These are phyloP conservation scores for Mugil cephalus DNA, from an alignment of 2,113 vertebrate species.

Conservation along the genomic window DNA sequence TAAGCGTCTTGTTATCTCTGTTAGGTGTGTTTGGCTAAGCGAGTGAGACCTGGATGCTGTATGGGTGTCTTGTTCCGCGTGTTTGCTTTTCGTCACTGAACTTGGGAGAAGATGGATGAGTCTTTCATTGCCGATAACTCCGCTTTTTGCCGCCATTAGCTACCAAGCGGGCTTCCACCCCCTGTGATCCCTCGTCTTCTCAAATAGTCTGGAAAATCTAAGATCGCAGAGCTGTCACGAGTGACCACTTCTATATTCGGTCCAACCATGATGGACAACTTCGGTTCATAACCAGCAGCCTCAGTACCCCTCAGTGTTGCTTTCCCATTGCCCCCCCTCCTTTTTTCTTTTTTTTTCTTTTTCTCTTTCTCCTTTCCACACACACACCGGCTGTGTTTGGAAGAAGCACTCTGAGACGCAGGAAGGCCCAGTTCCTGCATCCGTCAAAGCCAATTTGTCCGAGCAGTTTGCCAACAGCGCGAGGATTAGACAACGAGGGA, in stretches of 20 bases:
- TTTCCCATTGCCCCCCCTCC: too few species aligned
- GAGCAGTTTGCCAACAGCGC: constrained; percentile 42
- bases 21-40: constrained; percentile 65
- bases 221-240: constrained; percentile 61
- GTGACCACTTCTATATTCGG: constrained; percentile 68
- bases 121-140: constrained; percentile 68
- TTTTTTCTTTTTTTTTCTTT: not conserved
- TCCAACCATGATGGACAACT: constrained; percentile 69
- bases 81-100: constrained; percentile 81
- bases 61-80: constrained; percentile 78
- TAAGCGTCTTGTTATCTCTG: constrained; percentile 76
- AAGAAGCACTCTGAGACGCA: constrained; percentile 12
- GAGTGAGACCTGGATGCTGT: constrained; percentile 63
- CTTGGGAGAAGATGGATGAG: constrained; percentile 83
- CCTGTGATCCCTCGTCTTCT: constrained; percentile 68
- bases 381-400: constrained; percentile 15
- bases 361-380: not conserved
- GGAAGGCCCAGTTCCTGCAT: constrained; percentile 52
- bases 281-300: constrained; percentile 21
- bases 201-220: constrained; percentile 73
- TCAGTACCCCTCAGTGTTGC: constrained; percentile 29
- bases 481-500: constrained; percentile 56
- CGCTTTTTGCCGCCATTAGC: constrained; percentile 63
- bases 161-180: constrained; percentile 30
- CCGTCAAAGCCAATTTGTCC: constrained; percentile 59